Conservation (phyloP, 2,888 invertebrate genomes). For the Melipona beecheii region DNA sequence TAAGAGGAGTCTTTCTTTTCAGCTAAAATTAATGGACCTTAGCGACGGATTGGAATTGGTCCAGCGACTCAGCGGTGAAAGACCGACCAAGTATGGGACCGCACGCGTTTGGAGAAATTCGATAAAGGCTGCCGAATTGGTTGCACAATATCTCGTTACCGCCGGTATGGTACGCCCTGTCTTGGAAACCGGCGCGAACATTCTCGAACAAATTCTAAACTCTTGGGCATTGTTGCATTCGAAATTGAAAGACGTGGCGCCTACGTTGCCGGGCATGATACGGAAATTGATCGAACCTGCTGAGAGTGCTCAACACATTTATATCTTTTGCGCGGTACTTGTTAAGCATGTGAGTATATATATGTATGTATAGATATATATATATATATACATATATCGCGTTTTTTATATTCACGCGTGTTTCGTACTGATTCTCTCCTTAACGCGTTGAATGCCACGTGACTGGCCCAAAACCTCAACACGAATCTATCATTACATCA, state of each 20-base stretch:
- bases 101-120: conserved; percentile 86
- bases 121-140: conserved; percentile 86
- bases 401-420: neutral
- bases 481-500: no score
- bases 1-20: conserved; percentile 53
- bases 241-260: conserved; percentile 79
- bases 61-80: conserved; percentile 84
- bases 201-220: conserved; percentile 81
- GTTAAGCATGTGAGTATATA: conserved; percentile 82
- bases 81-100: conserved; percentile 84
- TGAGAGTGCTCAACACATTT: conserved; percentile 88
- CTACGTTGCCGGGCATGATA: conserved; percentile 82
- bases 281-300: conserved; percentile 85
- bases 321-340: conserved; percentile 87
- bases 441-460: no score
- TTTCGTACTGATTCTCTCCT: neutral
- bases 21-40: conserved; percentile 86
- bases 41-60: conserved; percentile 86
- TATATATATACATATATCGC: no score
- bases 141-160: conserved; percentile 86
- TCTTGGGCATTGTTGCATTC: conserved; percentile 82
- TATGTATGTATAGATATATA: no score
- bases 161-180: conserved; percentile 85
- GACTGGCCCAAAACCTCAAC: no score
- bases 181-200: conserved; percentile 79